Percentiles rank a stretch among this genome's conserved stretches.
These are phyloP conservation scores for Drosophila rufa DNA, from an alignment of 1,140 invertebrate species.

Conservation along the genomic window DNA sequence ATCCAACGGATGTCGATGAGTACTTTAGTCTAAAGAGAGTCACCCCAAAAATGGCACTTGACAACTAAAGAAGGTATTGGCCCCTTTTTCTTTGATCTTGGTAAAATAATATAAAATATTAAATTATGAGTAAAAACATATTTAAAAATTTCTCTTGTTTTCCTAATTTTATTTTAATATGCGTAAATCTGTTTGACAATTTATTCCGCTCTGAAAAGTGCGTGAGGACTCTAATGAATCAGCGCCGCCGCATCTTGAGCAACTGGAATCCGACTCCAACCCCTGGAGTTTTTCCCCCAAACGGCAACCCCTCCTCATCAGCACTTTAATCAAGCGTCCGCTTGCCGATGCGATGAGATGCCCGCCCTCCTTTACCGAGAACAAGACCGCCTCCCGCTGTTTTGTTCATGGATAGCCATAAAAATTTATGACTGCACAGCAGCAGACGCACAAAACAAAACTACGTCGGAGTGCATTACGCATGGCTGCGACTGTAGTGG, in stretches of 20 bases:
- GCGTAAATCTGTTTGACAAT: background rate
- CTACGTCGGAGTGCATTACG: constrained; percentile 42
- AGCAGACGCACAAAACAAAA: constrained; percentile 47
- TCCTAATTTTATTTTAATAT: background rate
- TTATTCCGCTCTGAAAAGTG: background rate
- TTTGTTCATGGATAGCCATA: constrained; percentile 50
- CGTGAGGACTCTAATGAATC: constrained; percentile 1
- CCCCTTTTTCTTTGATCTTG: background rate
- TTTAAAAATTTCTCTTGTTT: background rate
- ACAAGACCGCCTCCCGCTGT: constrained; percentile 43
- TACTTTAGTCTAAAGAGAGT: constrained; percentile 1
- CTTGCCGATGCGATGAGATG: constrained; percentile 4
- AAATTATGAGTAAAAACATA: no score
- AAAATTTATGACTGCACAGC: constrained; percentile 51
- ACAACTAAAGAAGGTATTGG: constrained; percentile 4
- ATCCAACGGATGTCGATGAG: constrained; percentile 32
- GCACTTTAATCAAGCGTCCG: constrained; percentile 48
- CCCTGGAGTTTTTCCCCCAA: constrained; percentile 2
- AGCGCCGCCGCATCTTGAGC: constrained; percentile 1
- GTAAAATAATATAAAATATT: background rate
- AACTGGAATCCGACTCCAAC: background rate
- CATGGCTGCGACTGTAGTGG: constrained; percentile 31
- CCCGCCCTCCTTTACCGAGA: constrained; percentile 42
- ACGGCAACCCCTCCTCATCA: constrained; percentile 29
- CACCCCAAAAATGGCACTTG: background rate